Evolutionary conservation across 1,140 invertebrate species (phyloP), one percentile per base, ranked within the genome.

Genomic region (Zeugodacus cucurbitae): DNA sequence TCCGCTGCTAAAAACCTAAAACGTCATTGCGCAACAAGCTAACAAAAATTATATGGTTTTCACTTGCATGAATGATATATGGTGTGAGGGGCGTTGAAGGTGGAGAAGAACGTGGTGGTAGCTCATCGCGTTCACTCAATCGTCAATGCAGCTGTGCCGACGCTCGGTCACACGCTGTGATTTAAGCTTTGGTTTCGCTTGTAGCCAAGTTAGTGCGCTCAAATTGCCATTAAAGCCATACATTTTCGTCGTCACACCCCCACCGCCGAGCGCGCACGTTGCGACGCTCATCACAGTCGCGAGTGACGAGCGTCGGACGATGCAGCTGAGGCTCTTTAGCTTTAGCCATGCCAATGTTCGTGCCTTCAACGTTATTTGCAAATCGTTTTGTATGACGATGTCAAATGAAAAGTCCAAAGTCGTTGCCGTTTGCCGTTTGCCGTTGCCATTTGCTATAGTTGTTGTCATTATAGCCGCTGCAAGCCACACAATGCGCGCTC

Each of bases 221-320:
- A 44, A 82, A 37, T 29, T 82, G 74, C 74, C 74, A 82, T 82
- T 82, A 82, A 82, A 82, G 74, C 74, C 74, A 82, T 82, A 74
- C 67, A 74, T 74, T 37, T 48, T 44, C 22, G 22, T 7, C 67
- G 67, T 26, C 10, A 26, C 41, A 26, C 74, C 14, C n/a, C 41
- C 37, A 5, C 34, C 37, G 4, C 20, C 58, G 58, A 14, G 62
- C 34, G 14, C 14, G 26, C 32, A 2, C 7, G 64, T 8, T 4
- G 6, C 8, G 14, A 34, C 1, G 11, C 32, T 4, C 29, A 14
- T 32, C 14, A n/a, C n/a, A n/a, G n/a, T n/a, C 48, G 17, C 48
- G 48, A 14, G 1, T 54, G 48, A 54, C 48, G 14, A 54, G 11
- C 48, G 48, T 17, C 48, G 14, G 14, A 20, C 34, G 41, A 3